A percentile compares a stretch with the other conserved stretches of the same genome.
Conservation (phyloP, 2,797 vertebrate genomes). For the Cyprinodon diabolis region DNA sequence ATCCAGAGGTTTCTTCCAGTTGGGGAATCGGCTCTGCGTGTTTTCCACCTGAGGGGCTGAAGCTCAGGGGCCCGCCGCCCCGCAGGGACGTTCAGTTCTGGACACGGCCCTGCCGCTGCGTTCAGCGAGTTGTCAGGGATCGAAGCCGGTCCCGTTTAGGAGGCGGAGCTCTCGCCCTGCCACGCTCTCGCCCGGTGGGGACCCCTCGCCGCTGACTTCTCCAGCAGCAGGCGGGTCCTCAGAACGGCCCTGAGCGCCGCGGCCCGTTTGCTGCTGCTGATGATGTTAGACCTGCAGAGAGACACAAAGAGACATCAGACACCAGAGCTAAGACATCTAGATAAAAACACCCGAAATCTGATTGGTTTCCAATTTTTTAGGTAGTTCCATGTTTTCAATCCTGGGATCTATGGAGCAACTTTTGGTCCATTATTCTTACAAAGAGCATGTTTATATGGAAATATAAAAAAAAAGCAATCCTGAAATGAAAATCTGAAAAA, state of each 20-base stretch:
- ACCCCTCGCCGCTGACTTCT: slow-evolving; percentile 62
- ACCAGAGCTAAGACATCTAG: neutral
- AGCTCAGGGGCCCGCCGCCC: neutral
- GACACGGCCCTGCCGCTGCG: neutral
- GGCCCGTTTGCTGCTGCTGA: slow-evolving; percentile 1
- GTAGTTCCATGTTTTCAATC: no score
- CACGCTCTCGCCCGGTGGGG: slow-evolving; percentile 41
- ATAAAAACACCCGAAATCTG: no score
- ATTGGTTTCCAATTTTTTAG: no score
- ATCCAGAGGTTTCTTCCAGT: neutral
- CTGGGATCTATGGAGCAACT: no score
- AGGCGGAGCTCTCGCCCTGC: slow-evolving; percentile 40
- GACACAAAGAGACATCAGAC: slow-evolving; percentile 26
- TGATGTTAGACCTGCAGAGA: slow-evolving; percentile 47
- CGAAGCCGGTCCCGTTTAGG: slow-evolving; percentile 40
- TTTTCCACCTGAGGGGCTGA: neutral
- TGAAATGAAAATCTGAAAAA: no score
- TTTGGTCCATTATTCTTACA: no score
- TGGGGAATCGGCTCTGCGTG: neutral
- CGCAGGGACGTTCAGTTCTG: neutral
- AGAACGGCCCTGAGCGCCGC: neutral
- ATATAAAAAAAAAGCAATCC: no score
- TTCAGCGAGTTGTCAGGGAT: slow-evolving; percentile 18
- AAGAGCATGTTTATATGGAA: no score
- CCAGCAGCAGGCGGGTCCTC: slow-evolving; percentile 58